Evolutionary conservation across 2,888 invertebrate genomes (phyloP).

Genomic region (Drosophila rubida): DNA sequence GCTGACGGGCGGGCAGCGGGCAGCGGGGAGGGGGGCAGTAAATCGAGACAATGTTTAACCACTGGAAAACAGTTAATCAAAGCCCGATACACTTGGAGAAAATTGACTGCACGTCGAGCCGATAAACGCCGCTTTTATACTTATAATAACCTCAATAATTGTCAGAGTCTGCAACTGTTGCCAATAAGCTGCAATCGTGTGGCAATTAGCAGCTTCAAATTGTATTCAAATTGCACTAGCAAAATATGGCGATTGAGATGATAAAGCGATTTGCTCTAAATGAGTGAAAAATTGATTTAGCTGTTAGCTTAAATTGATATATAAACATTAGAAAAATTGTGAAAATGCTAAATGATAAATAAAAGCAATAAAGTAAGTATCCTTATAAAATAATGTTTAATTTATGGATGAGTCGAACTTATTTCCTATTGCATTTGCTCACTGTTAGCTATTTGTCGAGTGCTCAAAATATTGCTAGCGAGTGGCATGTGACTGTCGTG

Average conservation of each 20-base stretch:
- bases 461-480: neutral
- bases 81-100: slow-evolving; percentile 48
- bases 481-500: slow-evolving; percentile 3
- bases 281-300: too few relatives aligned
- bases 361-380: too few relatives aligned
- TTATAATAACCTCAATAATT: slow-evolving; percentile 1
- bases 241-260: neutral
- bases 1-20: neutral
- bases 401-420: too few relatives aligned
- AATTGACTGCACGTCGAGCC: neutral
- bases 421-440: neutral
- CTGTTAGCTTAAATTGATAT: too few relatives aligned
- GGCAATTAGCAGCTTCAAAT: neutral
- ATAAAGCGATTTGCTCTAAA: too few relatives aligned
- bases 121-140: slow-evolving; percentile 6
- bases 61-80: slow-evolving; percentile 69
- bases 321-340: too few relatives aligned
- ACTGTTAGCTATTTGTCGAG: neutral
- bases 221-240: neutral
- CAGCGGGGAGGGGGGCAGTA: neutral
- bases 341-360: too few relatives aligned
- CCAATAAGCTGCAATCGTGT: slow-evolving; percentile 2
- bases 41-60: slow-evolving; percentile 55
- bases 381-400: too few relatives aligned
- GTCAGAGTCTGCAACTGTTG: neutral